A percentile compares a stretch with the other conserved stretches of the same genome.
These are phyloP conservation scores for Drosophila seguyi DNA, from an alignment of 1,140 invertebrate species.

Conservation along the genomic window DNA sequence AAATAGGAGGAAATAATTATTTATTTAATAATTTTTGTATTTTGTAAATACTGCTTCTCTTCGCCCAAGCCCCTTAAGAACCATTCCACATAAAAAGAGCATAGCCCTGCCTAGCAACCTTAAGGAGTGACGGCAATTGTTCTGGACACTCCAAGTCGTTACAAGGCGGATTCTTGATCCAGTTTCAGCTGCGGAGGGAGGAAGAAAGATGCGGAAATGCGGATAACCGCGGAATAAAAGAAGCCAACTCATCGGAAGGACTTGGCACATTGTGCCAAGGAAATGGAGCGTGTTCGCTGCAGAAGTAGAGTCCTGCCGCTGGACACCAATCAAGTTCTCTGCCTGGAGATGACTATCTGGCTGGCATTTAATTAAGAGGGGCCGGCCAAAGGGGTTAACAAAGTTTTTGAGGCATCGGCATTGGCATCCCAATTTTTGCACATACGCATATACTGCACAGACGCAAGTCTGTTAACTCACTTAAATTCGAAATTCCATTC, in stretches of 20 bases:
- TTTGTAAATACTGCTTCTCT: background rate
- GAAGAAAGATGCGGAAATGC: constrained; percentile 7
- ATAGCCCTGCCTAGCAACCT: background rate
- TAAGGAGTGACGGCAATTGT: background rate
- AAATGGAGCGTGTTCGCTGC: constrained; percentile 44
- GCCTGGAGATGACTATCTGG: constrained; percentile 53
- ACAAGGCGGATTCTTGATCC: constrained; percentile 30
- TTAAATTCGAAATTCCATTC: constrained; percentile 29
- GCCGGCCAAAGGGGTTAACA: constrained; percentile 1
- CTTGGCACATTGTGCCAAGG: constrained; percentile 35
- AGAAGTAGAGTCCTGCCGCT: constrained; percentile 3
- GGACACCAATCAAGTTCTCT: constrained; percentile 49
- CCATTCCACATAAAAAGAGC: no score
- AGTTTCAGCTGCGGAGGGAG: constrained; percentile 3
- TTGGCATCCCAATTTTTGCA: constrained; percentile 27
- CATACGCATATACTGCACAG: constrained; percentile 11
- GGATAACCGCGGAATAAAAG: constrained; percentile 19
- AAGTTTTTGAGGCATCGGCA: constrained; percentile 23
- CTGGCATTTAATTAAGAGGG: constrained; percentile 69
- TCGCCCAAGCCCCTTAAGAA: background rate
- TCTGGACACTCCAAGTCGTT: constrained; percentile 16
- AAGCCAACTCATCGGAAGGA: constrained; percentile 20
- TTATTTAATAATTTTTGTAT: background rate
- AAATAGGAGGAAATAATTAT: no score
- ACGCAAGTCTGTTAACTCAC: background rate